These are phyloP conservation scores for Isoperla grammatica DNA, from an alignment of 2,888 invertebrate species.

Conservation along the genomic window DNA sequence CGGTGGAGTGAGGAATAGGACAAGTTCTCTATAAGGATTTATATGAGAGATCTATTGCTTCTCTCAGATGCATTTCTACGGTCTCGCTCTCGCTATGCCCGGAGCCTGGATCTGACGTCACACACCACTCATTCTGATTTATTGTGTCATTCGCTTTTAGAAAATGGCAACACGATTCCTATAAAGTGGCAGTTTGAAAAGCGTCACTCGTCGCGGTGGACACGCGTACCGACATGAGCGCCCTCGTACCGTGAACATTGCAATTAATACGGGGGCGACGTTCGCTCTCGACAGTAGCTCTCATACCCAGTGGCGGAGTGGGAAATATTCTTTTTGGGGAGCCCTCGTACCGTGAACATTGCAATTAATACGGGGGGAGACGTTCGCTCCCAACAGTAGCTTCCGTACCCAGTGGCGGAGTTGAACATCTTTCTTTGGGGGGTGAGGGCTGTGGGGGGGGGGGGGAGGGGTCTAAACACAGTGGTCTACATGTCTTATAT, in stretches of 20 bases:
- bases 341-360: neutral
- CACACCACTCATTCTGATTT: conserved; percentile 28
- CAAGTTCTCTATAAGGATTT: conserved; percentile 15
- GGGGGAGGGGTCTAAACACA: too few relatives aligned
- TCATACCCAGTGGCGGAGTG: too few relatives aligned
- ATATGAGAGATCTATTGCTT: conserved; percentile 17
- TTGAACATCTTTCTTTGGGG: too few relatives aligned
- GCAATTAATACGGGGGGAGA: conserved; percentile 16
- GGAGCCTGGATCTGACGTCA: conserved; percentile 22
- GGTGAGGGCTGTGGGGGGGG: too few relatives aligned
- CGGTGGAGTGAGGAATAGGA: conserved; percentile 7
- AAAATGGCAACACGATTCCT: conserved; percentile 28
- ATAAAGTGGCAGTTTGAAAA: conserved; percentile 29
- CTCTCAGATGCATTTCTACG: conserved; percentile 2
- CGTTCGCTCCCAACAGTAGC: too few relatives aligned
- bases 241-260: conserved; percentile 1
- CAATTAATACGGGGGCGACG: conserved; percentile 16
- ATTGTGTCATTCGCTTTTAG: conserved; percentile 27
- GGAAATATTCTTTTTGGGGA: too few relatives aligned
- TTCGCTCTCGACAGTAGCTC: too few relatives aligned
- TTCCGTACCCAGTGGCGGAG: too few relatives aligned
- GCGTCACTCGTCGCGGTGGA: conserved; percentile 8
- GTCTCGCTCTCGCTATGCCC: conserved; percentile 3
- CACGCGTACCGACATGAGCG: conserved; percentile 3
- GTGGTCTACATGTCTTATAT: too few relatives aligned